These are phyloP conservation scores for Anagrus nilaparvatae DNA, from an alignment of 1,140 invertebrate genomes.

Conservation along the genomic window DNA sequence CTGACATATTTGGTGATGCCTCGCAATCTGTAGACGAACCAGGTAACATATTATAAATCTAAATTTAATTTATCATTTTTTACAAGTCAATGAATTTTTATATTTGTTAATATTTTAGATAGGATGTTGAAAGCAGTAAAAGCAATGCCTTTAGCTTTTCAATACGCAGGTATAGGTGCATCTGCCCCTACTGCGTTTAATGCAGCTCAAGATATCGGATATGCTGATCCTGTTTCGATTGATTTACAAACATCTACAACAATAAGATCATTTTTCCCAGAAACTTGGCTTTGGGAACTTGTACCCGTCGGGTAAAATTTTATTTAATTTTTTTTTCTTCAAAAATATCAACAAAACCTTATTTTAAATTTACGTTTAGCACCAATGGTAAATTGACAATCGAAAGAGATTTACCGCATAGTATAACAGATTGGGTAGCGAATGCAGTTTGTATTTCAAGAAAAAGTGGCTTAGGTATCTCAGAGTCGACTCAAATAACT, in stretches of 20 bases:
- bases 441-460: constrained; percentile 58
- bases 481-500: constrained; percentile 44
- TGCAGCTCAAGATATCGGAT: constrained; percentile 30
- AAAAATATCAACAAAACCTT: not conserved
- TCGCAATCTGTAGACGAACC: constrained; percentile 21
- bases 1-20: constrained; percentile 9
- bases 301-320: constrained; percentile 41
- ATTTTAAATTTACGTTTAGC: constrained; percentile 34
- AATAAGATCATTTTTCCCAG: constrained; percentile 52
- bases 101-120: constrained; percentile 13
- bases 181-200: constrained; percentile 21
- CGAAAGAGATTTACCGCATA: constrained; percentile 51
- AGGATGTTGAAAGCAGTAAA: constrained; percentile 31
- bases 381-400: constrained; percentile 42
- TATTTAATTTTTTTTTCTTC: constrained; percentile 3
- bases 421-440: constrained; percentile 65
- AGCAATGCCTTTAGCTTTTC: constrained; percentile 33
- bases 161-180: constrained; percentile 9
- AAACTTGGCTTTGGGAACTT: constrained; percentile 61
- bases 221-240: constrained; percentile 32
- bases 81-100: not conserved
- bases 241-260: constrained; percentile 22
- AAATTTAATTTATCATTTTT: not conserved
- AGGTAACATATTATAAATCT: constrained; percentile 17
- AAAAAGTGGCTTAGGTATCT: constrained; percentile 53